Base-by-base conservation (phyloP, 37 sponge, comb jelly and placozoan species). In the Aplysina aerophoba region DNA sequence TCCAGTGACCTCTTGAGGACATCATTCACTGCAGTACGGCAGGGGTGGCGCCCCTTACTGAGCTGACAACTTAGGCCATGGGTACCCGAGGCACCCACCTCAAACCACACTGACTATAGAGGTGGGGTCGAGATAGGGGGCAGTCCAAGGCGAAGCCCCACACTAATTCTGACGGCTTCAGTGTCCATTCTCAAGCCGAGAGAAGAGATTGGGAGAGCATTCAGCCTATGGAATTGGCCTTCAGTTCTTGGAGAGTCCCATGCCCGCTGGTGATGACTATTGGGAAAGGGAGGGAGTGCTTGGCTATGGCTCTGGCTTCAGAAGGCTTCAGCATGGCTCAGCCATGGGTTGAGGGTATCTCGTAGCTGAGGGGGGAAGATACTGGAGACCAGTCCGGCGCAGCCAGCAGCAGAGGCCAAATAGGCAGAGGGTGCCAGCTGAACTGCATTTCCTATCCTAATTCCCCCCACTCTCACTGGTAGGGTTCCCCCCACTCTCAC, bases 351-450 rank as follows among this genome's bases (percentile, higher is more conserved):
- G 25, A 20, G 57, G 12, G 64, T 27, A 11, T 62, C 64, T 17
- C 68, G 72, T 15, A 81, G 34, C 55, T 19, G 20, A 35, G 75
- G 41, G 15, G 89, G 85, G 28, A 84, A 53, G 35, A 84, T 72
- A 11, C 15, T 34, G 67, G 0, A 19, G 19, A 80, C 80, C 57
- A 89, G 85, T 27, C 65, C 64, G 25, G 85, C 55, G 40, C 62
- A 79, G 71, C 58, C 68, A 78, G 79, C 71, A 84, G 72, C 72
- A 14, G 85, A 89, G 37, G 89, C 79, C 67, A 89, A 39, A 34
- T 58, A 84, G 71, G 85, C 85, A 79, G 89, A 84, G 8, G 80
- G 67, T 77, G 84, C 84, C 21, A 88, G 84, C 64, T 88, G 79
- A 40, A 74, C 83, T 40, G 55, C 79, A 59, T 68, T 83, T 72